These are phyloP conservation scores for Parapsyche elsis DNA, from an alignment of 1,140 invertebrate genomes.

Conservation along the genomic window DNA sequence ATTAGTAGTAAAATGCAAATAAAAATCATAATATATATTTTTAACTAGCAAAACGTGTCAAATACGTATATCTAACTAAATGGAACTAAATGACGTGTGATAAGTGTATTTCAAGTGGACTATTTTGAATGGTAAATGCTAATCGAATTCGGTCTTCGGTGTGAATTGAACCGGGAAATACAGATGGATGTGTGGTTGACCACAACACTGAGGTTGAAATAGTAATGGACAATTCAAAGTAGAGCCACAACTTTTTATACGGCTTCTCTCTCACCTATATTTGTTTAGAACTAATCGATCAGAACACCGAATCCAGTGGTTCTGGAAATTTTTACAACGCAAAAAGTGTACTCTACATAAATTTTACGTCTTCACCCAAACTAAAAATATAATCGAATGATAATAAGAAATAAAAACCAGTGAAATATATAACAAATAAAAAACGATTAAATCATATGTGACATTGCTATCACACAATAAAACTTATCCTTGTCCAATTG, in stretches of 20 bases:
- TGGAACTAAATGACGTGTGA: not conserved
- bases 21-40: not conserved
- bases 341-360: no score
- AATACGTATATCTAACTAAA: not conserved
- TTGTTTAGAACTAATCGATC: constrained; percentile 35
- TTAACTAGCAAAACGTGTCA: not conserved
- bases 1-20: no score
- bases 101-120: not conserved
- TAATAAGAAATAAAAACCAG: no score
- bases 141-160: not conserved
- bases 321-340: not conserved
- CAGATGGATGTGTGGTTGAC: not conserved
- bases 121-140: not conserved
- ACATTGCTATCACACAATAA: no score
- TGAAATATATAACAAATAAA: no score
- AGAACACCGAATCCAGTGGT: constrained; percentile 19
- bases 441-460: no score
- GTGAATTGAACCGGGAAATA: not conserved
- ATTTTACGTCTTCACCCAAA: no score
- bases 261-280: constrained; percentile 40
- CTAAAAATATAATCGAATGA: no score
- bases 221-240: constrained; percentile 12
- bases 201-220: constrained; percentile 11
- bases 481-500: no score
- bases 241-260: constrained; percentile 24